Percentiles rank a stretch among this genome's conserved stretches.
Conservation (phyloP, 1,140 invertebrate species). For the Bactericera cockerelli region DNA sequence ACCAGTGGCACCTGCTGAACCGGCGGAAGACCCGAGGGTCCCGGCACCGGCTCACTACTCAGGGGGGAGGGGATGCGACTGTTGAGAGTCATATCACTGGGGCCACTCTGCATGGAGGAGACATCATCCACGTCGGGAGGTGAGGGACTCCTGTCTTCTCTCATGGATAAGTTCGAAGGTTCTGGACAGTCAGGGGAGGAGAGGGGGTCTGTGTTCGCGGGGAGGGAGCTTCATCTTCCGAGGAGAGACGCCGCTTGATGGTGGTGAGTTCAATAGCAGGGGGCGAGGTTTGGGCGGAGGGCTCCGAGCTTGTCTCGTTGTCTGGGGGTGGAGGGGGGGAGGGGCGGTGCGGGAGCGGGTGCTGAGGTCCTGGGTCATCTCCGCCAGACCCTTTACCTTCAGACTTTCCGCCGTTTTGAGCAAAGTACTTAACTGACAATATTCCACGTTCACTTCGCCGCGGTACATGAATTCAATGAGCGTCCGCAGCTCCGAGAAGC, state of each 20-base stretch:
- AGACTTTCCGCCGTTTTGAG: conserved; percentile 85
- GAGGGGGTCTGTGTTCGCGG: conserved; percentile 11
- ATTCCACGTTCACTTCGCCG: conserved; percentile 85
- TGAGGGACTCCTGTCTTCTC: conserved; percentile 28
- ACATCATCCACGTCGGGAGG: conserved; percentile 32
- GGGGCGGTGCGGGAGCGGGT: conserved; percentile 18
- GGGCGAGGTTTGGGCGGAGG: conserved; percentile 17
- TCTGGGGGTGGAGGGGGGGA: conserved; percentile 15
- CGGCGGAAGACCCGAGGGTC: conserved; percentile 58
- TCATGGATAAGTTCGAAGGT: conserved; percentile 22
- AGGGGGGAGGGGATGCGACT: conserved; percentile 38
- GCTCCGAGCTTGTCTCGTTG: conserved; percentile 25
- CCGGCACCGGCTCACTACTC: conserved; percentile 49
- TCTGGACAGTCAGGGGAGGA: conserved; percentile 21
- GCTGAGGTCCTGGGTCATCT: conserved; percentile 54
- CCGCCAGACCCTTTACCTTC: conserved; percentile 77
- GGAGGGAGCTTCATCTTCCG: conserved; percentile 10
- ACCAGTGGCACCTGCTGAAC: conserved; percentile 76
- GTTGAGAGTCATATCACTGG: conserved; percentile 36
- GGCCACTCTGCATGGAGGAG: conserved; percentile 34
- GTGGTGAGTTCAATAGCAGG: conserved; percentile 19
- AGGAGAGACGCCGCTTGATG: background rate
- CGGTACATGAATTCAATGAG: conserved; percentile 94
- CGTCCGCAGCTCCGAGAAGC: conserved; percentile 72
- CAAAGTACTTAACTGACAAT: conserved; percentile 75